A percentile compares a stretch with the other conserved stretches of the same genome.
Evolutionary conservation across 2,113 vertebrate species (phyloP).

Genomic region (Corvus hawaiiensis): DNA sequence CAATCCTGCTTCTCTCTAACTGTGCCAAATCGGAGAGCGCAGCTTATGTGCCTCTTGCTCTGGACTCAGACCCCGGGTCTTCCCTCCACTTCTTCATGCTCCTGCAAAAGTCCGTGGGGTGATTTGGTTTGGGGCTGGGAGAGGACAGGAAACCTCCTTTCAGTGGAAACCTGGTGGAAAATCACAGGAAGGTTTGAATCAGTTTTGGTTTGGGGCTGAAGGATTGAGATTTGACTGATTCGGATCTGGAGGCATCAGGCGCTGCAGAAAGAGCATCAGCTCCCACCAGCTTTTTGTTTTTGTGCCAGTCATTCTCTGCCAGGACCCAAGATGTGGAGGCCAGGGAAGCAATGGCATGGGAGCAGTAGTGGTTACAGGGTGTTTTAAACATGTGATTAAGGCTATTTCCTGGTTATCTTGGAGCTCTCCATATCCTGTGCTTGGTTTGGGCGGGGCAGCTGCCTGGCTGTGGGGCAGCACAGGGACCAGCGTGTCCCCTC

Average conservation of each 20-base stretch:
- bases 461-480: neutral
- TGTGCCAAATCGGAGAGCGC: fast-evolving
- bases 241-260: neutral
- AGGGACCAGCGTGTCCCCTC: neutral
- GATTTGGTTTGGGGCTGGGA: neutral
- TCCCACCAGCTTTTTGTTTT: neutral
- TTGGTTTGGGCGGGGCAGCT: neutral
- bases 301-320: neutral
- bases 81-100: neutral
- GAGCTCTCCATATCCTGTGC: neutral
- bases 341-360: neutral
- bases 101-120: neutral
- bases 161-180: neutral
- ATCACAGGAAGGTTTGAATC: neutral
- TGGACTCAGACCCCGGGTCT: fast-evolving
- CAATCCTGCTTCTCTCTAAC: neutral
- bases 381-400: neutral
- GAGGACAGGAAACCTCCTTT: neutral
- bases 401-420: neutral
- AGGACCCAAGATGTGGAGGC: neutral
- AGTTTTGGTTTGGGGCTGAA: neutral
- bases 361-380: neutral
- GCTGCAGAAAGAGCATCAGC: neutral
- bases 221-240: neutral
- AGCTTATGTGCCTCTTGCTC: neutral